Conservation (phyloP, 2,113 vertebrate genomes). For the Piprites chloris region DNA sequence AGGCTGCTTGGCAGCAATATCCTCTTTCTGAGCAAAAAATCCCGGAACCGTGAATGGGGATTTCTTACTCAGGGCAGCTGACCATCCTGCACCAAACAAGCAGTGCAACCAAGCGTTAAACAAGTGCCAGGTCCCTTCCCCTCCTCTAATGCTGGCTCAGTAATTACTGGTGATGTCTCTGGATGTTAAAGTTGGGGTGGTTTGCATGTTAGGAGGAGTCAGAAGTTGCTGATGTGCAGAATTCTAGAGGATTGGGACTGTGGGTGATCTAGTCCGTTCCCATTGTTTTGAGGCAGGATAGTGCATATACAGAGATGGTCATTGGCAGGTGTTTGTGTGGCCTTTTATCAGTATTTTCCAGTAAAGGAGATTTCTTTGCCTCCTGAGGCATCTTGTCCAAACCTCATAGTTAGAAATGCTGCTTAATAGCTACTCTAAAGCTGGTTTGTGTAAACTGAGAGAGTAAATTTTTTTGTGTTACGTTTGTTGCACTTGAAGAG, state of each 20-base stretch:
- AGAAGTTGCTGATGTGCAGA: neutral
- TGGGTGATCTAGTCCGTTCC: neutral
- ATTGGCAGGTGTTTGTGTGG: neutral
- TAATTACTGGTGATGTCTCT: neutral
- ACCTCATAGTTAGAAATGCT: neutral
- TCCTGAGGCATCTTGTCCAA: neutral
- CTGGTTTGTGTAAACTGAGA: neutral
- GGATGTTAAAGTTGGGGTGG: neutral
- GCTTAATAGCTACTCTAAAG: neutral
- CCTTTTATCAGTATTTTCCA: neutral
- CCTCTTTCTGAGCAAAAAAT: neutral
- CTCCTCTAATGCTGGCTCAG: neutral
- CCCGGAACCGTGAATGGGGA: neutral
- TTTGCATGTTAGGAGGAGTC: neutral
- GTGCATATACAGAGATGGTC: neutral
- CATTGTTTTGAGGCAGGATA: neutral
- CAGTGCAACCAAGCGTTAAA: neutral
- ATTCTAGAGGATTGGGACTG: neutral
- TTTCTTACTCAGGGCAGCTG: conserved; percentile 16
- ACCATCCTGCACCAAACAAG: neutral
- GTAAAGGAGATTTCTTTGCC: neutral
- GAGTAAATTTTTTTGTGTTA: neutral
- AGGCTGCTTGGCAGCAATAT: no score
- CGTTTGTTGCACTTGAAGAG: neutral
- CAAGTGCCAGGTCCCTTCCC: neutral